Evolutionary conservation across 2,113 vertebrate species (phyloP).

Genomic region (Otus sunia): DNA sequence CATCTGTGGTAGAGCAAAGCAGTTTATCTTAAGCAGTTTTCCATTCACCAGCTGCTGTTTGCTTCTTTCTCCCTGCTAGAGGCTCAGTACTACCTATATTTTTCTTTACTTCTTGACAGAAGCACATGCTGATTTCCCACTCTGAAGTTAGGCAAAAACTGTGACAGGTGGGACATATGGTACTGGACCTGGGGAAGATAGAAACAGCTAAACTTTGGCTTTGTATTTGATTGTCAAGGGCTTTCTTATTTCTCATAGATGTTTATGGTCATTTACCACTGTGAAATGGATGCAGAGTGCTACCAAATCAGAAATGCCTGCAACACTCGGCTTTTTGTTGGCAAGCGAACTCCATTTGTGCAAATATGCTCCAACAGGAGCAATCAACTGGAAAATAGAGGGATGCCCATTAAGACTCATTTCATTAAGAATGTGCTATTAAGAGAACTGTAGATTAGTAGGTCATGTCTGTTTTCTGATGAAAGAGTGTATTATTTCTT

Average conservation of each 20-base stretch:
- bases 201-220: background rate
- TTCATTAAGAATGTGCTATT: slow-evolving; percentile 13
- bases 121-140: background rate
- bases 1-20: background rate
- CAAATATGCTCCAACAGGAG: background rate
- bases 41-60: background rate
- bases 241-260: background rate
- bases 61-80: background rate
- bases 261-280: background rate
- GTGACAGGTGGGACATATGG: background rate
- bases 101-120: slow-evolving; percentile 5
- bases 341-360: slow-evolving; percentile 14
- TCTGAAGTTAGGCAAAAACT: background rate
- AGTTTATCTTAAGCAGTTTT: background rate
- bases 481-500: slow-evolving; percentile 15
- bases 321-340: background rate
- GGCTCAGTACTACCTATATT: background rate
- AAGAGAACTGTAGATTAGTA: slow-evolving; percentile 35
- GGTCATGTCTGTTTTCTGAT: slow-evolving; percentile 14
- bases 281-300: background rate
- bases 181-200: background rate
- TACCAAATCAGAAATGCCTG: background rate
- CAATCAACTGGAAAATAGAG: slow-evolving; percentile 33
- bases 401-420: slow-evolving; percentile 26
- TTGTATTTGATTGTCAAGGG: background rate